Conservation (phyloP, 2,888 invertebrate genomes). For the Drosophila putrida region DNA sequence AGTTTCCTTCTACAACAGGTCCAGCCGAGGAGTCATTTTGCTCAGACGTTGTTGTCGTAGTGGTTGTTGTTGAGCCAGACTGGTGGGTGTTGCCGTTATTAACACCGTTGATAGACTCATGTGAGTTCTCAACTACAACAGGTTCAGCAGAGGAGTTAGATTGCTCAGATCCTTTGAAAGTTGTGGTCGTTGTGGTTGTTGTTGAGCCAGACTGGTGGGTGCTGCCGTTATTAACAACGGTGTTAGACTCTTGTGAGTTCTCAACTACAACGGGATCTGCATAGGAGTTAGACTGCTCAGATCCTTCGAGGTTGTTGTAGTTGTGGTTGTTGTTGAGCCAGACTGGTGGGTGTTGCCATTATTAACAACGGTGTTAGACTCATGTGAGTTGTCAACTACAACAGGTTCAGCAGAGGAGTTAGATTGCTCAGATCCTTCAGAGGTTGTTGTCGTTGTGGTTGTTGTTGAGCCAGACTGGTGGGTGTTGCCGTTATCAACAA, state of each 20-base stretch:
- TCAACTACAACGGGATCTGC: neutral
- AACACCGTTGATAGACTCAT: neutral
- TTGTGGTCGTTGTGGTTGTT: slow-evolving; percentile 18
- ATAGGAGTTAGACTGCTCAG: neutral
- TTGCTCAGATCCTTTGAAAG: neutral
- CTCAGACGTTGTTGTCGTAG: slow-evolving; percentile 8
- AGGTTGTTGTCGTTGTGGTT: slow-evolving; percentile 13
- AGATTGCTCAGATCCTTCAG: neutral
- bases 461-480: slow-evolving; percentile 11
- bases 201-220: slow-evolving; percentile 14
- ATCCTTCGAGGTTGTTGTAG: slow-evolving; percentile 17
- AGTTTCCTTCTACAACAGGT: neutral
- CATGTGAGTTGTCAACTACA: neutral
- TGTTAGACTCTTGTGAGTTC: neutral
- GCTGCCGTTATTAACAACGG: slow-evolving; percentile 4
- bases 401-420: neutral
- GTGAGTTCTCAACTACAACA: neutral
- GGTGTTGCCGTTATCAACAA: neutral
- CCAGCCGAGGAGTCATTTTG: neutral
- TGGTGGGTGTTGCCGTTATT: neutral
- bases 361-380: slow-evolving; percentile 1
- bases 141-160: neutral
- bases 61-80: slow-evolving; percentile 19
- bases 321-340: slow-evolving; percentile 14
- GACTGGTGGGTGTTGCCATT: slow-evolving; percentile 10